These are phyloP conservation scores for Masnerella sp. DNA, from an alignment of 2,888 invertebrate genomes.

Conservation along the genomic window DNA sequence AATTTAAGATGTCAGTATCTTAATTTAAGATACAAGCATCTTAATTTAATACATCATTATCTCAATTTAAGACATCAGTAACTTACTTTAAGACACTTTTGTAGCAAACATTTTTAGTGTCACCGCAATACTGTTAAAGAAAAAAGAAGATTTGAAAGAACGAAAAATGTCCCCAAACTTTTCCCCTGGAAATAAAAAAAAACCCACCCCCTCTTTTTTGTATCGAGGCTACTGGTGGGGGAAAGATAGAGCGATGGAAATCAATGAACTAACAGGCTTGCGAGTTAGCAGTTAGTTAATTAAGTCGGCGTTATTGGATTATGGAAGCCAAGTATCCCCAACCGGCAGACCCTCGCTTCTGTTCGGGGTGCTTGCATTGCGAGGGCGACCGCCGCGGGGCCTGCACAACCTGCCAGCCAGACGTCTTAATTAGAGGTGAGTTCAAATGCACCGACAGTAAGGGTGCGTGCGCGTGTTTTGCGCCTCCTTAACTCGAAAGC, in stretches of 20 bases:
- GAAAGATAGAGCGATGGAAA: conserved; percentile 63
- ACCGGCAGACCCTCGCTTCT: conserved; percentile 61
- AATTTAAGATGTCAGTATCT: too few species aligned
- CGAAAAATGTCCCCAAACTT: too few species aligned
- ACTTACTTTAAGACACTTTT: too few species aligned
- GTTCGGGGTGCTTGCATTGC: conserved; percentile 68
- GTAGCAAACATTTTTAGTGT: too few species aligned
- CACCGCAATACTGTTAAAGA: too few species aligned
- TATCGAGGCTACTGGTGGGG: background rate
- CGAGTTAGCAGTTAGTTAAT: conserved; percentile 76
- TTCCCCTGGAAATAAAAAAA: too few species aligned
- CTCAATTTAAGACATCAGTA: too few species aligned
- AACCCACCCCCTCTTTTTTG: too few species aligned
- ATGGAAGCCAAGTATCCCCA: conserved; percentile 74
- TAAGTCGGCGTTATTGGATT: conserved; percentile 77
- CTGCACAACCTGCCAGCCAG: conserved; percentile 70
- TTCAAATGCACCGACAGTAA: conserved; percentile 67
- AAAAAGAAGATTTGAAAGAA: too few species aligned
- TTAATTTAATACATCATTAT: too few species aligned
- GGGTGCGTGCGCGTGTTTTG: conserved; percentile 64
- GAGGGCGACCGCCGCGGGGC: conserved; percentile 73
- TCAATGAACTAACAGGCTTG: conserved; percentile 77
- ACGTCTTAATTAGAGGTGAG: conserved; percentile 77
- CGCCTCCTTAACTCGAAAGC: conserved; percentile 55
- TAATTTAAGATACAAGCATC: too few species aligned